A percentile compares a stretch with the other conserved stretches of the same genome.
Evolutionary conservation across 1,140 invertebrate genomes (phyloP).

Genomic region (Bombus superbus): DNA sequence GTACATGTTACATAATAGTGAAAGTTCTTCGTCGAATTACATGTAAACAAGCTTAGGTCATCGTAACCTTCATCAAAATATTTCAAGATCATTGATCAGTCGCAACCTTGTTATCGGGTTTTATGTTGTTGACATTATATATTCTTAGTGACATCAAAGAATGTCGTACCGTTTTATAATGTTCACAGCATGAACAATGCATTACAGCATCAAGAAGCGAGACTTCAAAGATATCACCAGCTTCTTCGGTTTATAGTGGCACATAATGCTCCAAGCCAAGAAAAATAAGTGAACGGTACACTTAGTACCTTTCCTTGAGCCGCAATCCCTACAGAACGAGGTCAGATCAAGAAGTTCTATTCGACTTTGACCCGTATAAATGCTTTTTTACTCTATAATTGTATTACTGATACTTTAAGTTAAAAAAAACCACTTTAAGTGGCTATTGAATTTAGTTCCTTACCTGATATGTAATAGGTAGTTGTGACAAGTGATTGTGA

Average conservation of each 20-base stretch:
- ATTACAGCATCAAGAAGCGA: slow-evolving; percentile 18
- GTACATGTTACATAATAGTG: background rate
- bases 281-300: slow-evolving; percentile 45
- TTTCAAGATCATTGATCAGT: slow-evolving; percentile 48
- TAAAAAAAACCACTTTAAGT: too few relatives aligned
- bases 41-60: slow-evolving; percentile 17
- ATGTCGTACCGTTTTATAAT: slow-evolving; percentile 7
- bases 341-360: slow-evolving; percentile 8
- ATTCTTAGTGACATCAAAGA: slow-evolving; percentile 42
- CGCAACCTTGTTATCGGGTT: slow-evolving; percentile 38
- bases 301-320: slow-evolving; percentile 11
- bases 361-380: background rate
- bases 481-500: too few relatives aligned
- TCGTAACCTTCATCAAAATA: slow-evolving; percentile 26
- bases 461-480: too few relatives aligned
- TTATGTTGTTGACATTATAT: slow-evolving; percentile 18
- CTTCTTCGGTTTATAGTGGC: background rate
- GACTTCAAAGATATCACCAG: slow-evolving; percentile 37
- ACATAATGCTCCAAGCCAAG: slow-evolving; percentile 10
- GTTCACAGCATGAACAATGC: background rate
- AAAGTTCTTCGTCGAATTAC: background rate
- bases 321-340: slow-evolving; percentile 15
- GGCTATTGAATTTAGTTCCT: too few relatives aligned
- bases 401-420: too few relatives aligned
- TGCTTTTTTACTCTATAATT: background rate